Percentiles rank a stretch among this genome's conserved stretches.
Evolutionary conservation across 2,888 invertebrate genomes (phyloP).

Genomic region (Omphaloscelis lunosa): DNA sequence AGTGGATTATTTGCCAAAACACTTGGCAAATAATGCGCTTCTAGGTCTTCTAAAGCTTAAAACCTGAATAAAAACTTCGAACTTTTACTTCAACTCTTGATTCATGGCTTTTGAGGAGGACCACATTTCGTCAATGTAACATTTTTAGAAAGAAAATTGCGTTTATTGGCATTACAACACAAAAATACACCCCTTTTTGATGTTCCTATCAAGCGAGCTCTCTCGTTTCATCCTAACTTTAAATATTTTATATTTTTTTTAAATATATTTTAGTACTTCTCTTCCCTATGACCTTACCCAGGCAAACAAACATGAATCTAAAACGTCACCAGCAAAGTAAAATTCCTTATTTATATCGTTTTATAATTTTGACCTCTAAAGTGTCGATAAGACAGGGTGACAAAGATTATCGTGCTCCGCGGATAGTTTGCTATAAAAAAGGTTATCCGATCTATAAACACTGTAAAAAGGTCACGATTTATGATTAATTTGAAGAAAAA

Average conservation of each 20-base stretch:
- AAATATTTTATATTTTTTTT: too few relatives aligned
- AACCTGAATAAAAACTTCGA: neutral
- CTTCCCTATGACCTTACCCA: neutral
- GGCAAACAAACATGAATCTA: constrained; percentile 14
- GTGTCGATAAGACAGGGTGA: constrained; percentile 43
- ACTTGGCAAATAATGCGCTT: neutral
- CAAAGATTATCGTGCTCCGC: constrained; percentile 51
- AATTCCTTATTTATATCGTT: constrained; percentile 46
- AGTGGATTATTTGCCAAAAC: neutral
- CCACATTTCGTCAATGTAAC: neutral
- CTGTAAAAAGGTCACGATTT: constrained; percentile 28
- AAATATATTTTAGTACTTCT: neutral
- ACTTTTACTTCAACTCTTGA: neutral
- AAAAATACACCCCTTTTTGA: too few relatives aligned
- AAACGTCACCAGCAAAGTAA: constrained; percentile 39
- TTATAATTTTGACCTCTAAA: constrained; percentile 57
- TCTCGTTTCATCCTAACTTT: neutral
- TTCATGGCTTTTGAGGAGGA: neutral
- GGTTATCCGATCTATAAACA: constrained; percentile 55
- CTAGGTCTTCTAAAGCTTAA: too few relatives aligned
- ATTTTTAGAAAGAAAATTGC: too few relatives aligned
- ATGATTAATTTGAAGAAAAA: constrained; percentile 7
- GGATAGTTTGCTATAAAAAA: constrained; percentile 56
- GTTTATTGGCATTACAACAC: too few relatives aligned
- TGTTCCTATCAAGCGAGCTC: neutral